Evolutionary conservation across 2,113 vertebrate species (phyloP).

Genomic region (Boleophthalmus pectinirostris): DNA sequence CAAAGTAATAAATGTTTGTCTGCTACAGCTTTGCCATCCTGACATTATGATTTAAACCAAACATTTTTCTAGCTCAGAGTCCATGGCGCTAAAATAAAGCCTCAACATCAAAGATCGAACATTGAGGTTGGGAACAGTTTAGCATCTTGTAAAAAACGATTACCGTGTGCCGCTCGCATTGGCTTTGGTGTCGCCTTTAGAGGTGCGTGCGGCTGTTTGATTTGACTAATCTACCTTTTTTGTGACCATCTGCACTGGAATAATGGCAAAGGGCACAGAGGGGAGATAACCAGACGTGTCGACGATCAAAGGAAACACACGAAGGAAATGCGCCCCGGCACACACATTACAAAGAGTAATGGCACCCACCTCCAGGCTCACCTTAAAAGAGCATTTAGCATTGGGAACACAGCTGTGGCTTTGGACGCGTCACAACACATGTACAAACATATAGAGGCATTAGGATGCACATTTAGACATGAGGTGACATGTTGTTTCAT

Average conservation of each 20-base stretch:
- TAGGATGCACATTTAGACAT: slow-evolving; percentile 55
- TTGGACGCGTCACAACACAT: slow-evolving; percentile 22
- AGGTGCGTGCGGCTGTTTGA: slow-evolving; percentile 27
- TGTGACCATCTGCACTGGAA: slow-evolving; percentile 32
- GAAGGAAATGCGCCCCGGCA: slow-evolving; percentile 45
- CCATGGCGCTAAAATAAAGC: slow-evolving; percentile 11
- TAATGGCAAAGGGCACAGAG: slow-evolving; percentile 43
- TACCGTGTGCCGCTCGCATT: slow-evolving; percentile 11
- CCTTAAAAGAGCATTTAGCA: slow-evolving; percentile 43
- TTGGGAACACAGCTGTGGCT: slow-evolving; percentile 42
- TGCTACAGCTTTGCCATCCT: not conserved
- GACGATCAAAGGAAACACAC: slow-evolving; percentile 41
- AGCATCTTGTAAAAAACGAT: slow-evolving; percentile 12
- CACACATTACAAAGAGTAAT: slow-evolving; percentile 43
- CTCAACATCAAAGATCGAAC: slow-evolving; percentile 10
- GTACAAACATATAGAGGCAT: slow-evolving; percentile 56
- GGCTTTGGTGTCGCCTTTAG: slow-evolving; percentile 6
- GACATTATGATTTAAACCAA: slow-evolving; percentile 5
- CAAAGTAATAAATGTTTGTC: slow-evolving; percentile 10
- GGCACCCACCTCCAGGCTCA: slow-evolving; percentile 42
- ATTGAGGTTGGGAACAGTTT: slow-evolving; percentile 8
- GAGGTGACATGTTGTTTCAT: slow-evolving; percentile 63
- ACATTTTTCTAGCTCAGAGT: not conserved
- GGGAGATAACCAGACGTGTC: slow-evolving; percentile 34
- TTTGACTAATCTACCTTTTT: slow-evolving; percentile 36